A percentile compares a stretch with the other conserved stretches of the same genome.
Conservation (phyloP, 92 coral and sea anemone species). For the Ricordea florida region DNA sequence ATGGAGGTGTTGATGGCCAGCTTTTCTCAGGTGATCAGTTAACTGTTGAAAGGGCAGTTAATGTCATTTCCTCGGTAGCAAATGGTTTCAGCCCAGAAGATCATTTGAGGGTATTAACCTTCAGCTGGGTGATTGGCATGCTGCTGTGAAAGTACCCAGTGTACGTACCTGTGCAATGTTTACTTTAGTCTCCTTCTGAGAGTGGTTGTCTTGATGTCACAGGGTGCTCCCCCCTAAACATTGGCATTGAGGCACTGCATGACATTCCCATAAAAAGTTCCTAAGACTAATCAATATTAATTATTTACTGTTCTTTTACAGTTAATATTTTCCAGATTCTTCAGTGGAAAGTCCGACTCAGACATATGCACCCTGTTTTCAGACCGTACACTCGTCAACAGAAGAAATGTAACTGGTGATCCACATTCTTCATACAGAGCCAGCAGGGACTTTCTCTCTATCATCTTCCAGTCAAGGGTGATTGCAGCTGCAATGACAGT, state of each 20-base stretch:
- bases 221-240: too few species aligned
- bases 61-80: too few species aligned
- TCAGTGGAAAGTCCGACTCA: neutral
- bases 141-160: slow-evolving; percentile 54
- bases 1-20: too few species aligned
- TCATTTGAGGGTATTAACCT: slow-evolving; percentile 23
- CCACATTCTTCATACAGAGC: slow-evolving; percentile 37
- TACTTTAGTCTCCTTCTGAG: neutral
- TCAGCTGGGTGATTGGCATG: slow-evolving; percentile 39
- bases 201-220: neutral
- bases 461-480: slow-evolving; percentile 13
- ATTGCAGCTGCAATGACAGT: slow-evolving; percentile 19
- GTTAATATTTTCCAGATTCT: slow-evolving; percentile 21
- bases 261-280: neutral
- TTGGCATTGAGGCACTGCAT: neutral
- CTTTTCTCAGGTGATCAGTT: too few species aligned
- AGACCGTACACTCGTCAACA: slow-evolving; percentile 27
- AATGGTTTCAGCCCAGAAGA: slow-evolving; percentile 60
- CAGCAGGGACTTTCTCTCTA: slow-evolving; percentile 23
- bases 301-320: neutral
- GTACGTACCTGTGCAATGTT: slow-evolving; percentile 12
- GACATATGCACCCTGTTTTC: slow-evolving; percentile 38
- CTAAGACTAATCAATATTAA: neutral
- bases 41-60: too few species aligned
- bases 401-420: slow-evolving; percentile 47